phyloP scores from a whole-genome alignment of 2,113 vertebrate species.

The Tretioscincus oriximinensis region DNA sequence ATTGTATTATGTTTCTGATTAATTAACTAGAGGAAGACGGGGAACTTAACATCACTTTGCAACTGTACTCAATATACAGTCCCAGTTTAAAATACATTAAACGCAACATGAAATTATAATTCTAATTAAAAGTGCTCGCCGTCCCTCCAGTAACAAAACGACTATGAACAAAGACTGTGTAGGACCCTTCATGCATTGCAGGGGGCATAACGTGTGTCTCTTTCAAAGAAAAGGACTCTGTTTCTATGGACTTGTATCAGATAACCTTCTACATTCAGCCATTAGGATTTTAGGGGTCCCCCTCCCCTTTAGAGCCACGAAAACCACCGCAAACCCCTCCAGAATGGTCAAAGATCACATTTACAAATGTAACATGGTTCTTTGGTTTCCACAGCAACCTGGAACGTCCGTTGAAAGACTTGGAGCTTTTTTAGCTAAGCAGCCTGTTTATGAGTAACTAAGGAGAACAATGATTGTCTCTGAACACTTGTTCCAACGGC shows the following conservation, averaged over 20 bases:
- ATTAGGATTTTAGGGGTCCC: conserved; percentile 39
- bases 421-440: conserved; percentile 31
- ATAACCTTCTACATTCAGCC: conserved; percentile 64
- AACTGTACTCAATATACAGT: background rate
- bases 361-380: conserved; percentile 53
- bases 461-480: conserved; percentile 63
- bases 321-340: conserved; percentile 53
- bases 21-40: conserved; percentile 22
- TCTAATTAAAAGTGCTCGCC: conserved; percentile 25
- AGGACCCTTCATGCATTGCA: background rate
- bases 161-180: background rate
- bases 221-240: conserved; percentile 46
- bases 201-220: conserved; percentile 38
- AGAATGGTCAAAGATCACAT: conserved; percentile 63
- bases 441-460: conserved; percentile 76
- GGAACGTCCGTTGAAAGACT: conserved; percentile 23
- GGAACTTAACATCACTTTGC: conserved; percentile 41
- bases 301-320: conserved; percentile 49
- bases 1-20: conserved; percentile 50
- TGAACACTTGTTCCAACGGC: conserved; percentile 58
- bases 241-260: conserved; percentile 52
- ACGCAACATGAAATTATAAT: conserved; percentile 26
- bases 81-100: background rate
- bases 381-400: conserved; percentile 67
- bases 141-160: background rate